phyloP scores from a whole-genome alignment of 2,797 vertebrate species.

The Linurgus olivaceus region DNA sequence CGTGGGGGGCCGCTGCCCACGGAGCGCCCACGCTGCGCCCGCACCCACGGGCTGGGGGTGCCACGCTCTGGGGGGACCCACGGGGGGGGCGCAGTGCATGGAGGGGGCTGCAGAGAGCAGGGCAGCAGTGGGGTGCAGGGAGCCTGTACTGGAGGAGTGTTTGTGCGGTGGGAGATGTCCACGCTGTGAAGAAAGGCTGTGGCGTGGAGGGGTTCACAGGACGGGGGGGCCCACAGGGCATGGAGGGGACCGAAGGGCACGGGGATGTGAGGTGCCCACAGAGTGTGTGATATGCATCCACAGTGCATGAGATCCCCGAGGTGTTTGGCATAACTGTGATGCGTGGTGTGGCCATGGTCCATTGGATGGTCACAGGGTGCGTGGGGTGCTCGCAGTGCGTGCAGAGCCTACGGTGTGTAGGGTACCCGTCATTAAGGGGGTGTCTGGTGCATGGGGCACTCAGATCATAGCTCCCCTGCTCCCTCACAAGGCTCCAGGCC shows the following conservation, averaged over 20 bases:
- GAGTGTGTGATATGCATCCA: background rate
- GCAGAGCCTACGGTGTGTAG: background rate
- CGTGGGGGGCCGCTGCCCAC: constrained; percentile 11
- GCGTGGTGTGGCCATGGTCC: background rate
- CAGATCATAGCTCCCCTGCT: background rate
- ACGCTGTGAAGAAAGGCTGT: background rate
- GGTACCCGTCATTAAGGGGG: fast-evolving
- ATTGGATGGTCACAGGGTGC: fast-evolving
- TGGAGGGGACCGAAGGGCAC: background rate
- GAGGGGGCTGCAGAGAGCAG: background rate
- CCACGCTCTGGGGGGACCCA: background rate
- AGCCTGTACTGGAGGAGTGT: too few species aligned
- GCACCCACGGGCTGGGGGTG: background rate
- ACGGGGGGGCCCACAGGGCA: fast-evolving
- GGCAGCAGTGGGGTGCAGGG: fast-evolving
- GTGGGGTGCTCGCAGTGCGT: fast-evolving
- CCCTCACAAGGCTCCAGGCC: background rate
- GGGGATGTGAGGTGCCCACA: too few species aligned
- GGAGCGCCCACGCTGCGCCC: background rate
- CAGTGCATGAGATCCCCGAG: fast-evolving
- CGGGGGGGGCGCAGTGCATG: fast-evolving
- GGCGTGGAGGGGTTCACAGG: background rate
- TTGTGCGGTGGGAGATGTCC: background rate
- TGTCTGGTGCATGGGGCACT: background rate
- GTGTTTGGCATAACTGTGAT: fast-evolving